Percentiles rank a stretch among this genome's conserved stretches.
Evolutionary conservation across 2,797 vertebrate species (phyloP).

Genomic region (Morus bassanus): DNA sequence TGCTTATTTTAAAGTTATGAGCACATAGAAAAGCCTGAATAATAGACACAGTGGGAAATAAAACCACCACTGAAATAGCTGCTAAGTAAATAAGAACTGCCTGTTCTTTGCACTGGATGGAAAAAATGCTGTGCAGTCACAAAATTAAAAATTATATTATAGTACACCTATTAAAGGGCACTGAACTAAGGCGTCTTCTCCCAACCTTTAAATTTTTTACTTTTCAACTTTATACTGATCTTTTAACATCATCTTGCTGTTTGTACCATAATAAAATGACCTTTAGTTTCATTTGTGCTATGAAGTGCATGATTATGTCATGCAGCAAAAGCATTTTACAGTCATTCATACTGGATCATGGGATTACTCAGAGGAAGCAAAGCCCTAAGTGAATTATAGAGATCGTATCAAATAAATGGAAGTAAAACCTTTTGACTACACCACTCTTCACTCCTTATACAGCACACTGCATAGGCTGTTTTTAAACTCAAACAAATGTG

Average conservation of each 20-base stretch:
- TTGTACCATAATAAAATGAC: not conserved
- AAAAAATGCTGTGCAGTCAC: not conserved
- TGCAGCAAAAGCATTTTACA: not conserved
- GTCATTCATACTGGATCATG: not conserved
- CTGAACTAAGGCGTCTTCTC: not conserved
- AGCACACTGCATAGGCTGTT: not conserved
- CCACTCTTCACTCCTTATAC: not conserved
- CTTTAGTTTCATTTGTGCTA: not conserved
- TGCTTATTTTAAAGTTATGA: not conserved
- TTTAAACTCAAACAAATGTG: not conserved
- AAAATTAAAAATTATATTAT: not conserved
- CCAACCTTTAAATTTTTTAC: not conserved
- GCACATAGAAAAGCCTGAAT: not conserved
- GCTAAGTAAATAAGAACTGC: not conserved
- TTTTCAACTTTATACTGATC: not conserved
- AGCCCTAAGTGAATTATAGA: not conserved
- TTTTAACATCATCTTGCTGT: not conserved
- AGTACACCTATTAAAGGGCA: not conserved
- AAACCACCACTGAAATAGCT: not conserved
- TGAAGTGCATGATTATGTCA: not conserved
- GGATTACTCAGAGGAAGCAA: constrained; percentile 8
- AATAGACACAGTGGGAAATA: constrained; percentile 13
- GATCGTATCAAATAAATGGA: not conserved
- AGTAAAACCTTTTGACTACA: not conserved
- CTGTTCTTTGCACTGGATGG: not conserved